phyloP scores from a whole-genome alignment of 2,113 vertebrate species.

The Zosterops borbonicus region DNA sequence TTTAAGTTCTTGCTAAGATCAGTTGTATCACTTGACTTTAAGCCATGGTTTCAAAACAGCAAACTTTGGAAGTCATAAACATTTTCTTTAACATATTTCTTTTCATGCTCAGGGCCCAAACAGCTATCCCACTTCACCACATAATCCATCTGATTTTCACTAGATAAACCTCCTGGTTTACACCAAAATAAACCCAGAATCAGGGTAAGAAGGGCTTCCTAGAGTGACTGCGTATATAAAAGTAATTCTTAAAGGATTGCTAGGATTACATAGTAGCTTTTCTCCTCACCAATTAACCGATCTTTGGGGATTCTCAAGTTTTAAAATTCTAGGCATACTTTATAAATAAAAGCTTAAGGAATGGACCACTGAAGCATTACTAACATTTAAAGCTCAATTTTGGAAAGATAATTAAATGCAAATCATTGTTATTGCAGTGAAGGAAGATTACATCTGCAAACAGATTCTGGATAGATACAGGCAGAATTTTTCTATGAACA shows the following conservation, averaged over 20 bases:
- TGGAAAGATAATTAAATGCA: background rate
- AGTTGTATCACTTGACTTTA: background rate
- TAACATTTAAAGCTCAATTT: background rate
- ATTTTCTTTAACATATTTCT: background rate
- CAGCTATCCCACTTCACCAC: background rate
- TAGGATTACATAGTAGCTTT: background rate
- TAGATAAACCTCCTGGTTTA: background rate
- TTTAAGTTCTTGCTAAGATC: background rate
- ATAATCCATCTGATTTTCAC: background rate
- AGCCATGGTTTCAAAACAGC: background rate
- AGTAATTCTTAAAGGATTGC: background rate
- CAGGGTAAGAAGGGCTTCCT: background rate
- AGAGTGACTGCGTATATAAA: background rate
- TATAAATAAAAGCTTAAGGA: background rate
- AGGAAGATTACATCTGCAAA: background rate
- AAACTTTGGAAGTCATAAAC: background rate
- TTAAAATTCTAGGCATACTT: background rate
- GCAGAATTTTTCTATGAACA: background rate
- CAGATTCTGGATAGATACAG: background rate
- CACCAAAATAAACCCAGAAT: background rate
- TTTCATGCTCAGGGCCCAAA: background rate
- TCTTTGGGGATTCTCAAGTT: background rate
- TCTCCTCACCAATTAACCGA: background rate
- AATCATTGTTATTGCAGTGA: background rate
- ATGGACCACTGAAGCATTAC: background rate